Conservation (phyloP, 2,888 invertebrate genomes). For the Laothoe populi region DNA sequence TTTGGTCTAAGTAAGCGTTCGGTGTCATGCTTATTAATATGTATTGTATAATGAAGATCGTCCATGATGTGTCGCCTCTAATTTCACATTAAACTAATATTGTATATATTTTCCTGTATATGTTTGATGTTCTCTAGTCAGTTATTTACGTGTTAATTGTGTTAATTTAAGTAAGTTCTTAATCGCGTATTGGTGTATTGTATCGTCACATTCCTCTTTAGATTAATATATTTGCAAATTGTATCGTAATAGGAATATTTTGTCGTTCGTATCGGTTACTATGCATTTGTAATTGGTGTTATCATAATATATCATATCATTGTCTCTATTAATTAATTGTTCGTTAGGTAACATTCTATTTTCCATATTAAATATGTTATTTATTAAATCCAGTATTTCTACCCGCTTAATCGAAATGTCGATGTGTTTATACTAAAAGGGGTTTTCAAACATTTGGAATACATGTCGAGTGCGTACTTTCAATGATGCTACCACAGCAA, state of each 20-base stretch:
- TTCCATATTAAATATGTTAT: conserved; percentile 45
- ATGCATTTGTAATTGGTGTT: conserved; percentile 20
- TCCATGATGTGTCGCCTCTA: background rate
- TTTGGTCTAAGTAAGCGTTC: conserved; percentile 5
- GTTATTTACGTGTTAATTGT: background rate
- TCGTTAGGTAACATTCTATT: conserved; percentile 39
- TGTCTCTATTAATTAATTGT: conserved; percentile 32
- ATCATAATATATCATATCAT: conserved; percentile 37
- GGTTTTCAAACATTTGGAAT: conserved; percentile 28
- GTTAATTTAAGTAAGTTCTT: background rate
- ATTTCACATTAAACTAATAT: background rate
- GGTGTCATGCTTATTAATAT: conserved; percentile 4
- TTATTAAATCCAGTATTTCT: conserved; percentile 47
- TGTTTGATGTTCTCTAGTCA: conserved; percentile 7
- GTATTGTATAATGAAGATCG: conserved; percentile 1
- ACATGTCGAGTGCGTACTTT: conserved; percentile 29
- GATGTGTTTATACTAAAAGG: conserved; percentile 30
- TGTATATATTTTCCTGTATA: background rate
- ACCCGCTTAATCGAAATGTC: conserved; percentile 50
- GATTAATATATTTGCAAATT: conserved; percentile 8
- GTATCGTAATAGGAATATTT: background rate
- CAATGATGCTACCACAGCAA: background rate
- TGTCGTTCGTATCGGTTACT: conserved; percentile 1
- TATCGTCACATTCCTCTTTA: conserved; percentile 15
- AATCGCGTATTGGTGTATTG: conserved; percentile 11